Evolutionary conservation across 2,113 vertebrate genomes (phyloP).

Genomic region (Orycteropus afer): DNA sequence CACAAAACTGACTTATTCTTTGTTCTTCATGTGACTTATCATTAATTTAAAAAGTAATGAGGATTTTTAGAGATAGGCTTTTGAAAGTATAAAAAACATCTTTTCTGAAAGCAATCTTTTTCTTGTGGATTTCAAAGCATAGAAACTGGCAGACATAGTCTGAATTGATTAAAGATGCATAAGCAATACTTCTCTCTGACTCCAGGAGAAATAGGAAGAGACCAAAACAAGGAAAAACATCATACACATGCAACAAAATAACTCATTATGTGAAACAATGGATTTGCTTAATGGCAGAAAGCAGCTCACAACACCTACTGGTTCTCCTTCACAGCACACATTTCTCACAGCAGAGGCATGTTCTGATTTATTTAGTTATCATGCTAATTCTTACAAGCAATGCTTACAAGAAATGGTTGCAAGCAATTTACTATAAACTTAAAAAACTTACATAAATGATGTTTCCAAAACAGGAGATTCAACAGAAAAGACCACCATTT

Average conservation of each 20-base stretch:
- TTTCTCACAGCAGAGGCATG: not conserved
- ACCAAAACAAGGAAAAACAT: constrained; percentile 1
- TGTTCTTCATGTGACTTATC: not conserved
- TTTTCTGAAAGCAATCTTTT: constrained; percentile 1
- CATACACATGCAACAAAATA: not conserved
- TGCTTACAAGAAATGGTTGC: not conserved
- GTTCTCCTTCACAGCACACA: not conserved
- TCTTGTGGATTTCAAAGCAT: constrained; percentile 29
- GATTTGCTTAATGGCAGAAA: not conserved
- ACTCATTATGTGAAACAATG: not conserved
- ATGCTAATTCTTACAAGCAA: not conserved
- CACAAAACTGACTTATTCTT: not conserved
- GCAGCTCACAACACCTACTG: not conserved
- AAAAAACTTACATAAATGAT: not conserved
- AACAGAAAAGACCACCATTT: not conserved
- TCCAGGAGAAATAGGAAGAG: not conserved
- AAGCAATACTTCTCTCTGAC: constrained; percentile 12
- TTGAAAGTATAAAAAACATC: not conserved
- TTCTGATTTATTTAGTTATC: not conserved
- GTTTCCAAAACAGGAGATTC: not conserved
- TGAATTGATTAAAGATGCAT: constrained; percentile 26
- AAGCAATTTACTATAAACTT: not conserved
- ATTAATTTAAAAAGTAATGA: constrained; percentile 39
- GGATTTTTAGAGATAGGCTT: not conserved
- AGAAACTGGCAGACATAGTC: not conserved